phyloP scores from a whole-genome alignment of 2,113 vertebrate species.

The Vidua chalybeata region DNA sequence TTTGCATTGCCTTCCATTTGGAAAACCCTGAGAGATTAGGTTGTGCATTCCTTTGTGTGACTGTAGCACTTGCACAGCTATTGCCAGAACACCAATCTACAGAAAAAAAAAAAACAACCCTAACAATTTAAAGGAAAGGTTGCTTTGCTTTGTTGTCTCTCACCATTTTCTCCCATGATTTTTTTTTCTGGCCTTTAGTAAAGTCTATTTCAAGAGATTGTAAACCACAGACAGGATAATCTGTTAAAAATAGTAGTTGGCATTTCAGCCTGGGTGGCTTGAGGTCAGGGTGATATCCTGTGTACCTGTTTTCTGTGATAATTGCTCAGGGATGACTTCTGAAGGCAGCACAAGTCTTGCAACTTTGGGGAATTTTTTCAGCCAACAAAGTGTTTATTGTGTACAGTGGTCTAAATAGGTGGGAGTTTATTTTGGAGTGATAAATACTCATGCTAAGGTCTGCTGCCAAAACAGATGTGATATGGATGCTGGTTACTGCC shows the following conservation, averaged over 20 bases:
- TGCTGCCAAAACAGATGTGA: background rate
- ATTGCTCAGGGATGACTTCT: background rate
- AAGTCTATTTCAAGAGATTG: background rate
- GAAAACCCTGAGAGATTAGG: background rate
- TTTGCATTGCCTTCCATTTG: background rate
- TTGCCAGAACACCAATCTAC: background rate
- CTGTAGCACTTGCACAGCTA: background rate
- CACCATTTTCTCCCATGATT: background rate
- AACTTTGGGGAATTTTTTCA: background rate
- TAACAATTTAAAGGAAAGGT: background rate
- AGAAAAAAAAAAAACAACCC: background rate
- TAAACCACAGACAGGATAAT: background rate
- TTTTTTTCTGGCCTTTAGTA: background rate
- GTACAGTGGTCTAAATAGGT: background rate
- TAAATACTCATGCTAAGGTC: background rate
- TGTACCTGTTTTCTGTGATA: background rate
- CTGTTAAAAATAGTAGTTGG: slow-evolving; percentile 13
- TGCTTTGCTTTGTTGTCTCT: background rate
- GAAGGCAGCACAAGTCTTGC: background rate
- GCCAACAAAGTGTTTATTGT: background rate
- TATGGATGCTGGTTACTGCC: background rate
- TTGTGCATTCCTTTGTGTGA: background rate
- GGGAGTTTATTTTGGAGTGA: background rate
- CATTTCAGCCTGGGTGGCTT: background rate
- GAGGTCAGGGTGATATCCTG: background rate